Evolutionary conservation across 1,140 invertebrate species (phyloP), one percentile per base, ranked within the genome.

Genomic region (Spodoptera frugiperda): DNA sequence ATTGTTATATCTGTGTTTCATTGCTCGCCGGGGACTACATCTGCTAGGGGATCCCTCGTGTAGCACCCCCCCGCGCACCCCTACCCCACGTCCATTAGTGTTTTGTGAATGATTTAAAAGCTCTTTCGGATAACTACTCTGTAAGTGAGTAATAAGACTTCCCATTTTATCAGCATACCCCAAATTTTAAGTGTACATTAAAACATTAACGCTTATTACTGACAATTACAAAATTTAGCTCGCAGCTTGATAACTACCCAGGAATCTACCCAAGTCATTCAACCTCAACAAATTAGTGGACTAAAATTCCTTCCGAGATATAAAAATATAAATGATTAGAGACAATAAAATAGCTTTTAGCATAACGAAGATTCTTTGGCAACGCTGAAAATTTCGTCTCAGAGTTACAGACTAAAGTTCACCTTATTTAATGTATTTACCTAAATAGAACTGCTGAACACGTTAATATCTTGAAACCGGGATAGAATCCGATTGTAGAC

Each of bases 81-180:
- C 83, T 82, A 85, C 90, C 89, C 90, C 89, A 90, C 91, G 92
- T 93, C 92, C 92, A 94, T 94, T 93, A 93, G 92, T 94, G 92
- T 94, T 94, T 94, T 94, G 92, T 94, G 92, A 94, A 94, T 94
- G 92, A 94, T 94, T 94, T 93, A 93, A 93, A 93, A 93, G 92
- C 92, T 93, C 92, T 93, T 93, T 93, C 90, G 91, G 91, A 93
- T 93, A 93, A 93, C 92, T 93, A 93, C 91, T 93, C 89, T 89
- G 92, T 92, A 93, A 93, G 92, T 93, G 92, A 93, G 92, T 94
- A 94, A 94, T 94, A 93, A 92, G 91, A 92, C 88, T 92, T 92
- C 91, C 90, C 88, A 92, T 93, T 93, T 91, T 92, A 92, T 92
- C 91, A 92, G 91, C 89, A 89, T 90, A 93, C 89, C 92, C 92